Base-by-base conservation (phyloP, 2,797 vertebrate genomes). In the Bovichtus diacanthus region DNA sequence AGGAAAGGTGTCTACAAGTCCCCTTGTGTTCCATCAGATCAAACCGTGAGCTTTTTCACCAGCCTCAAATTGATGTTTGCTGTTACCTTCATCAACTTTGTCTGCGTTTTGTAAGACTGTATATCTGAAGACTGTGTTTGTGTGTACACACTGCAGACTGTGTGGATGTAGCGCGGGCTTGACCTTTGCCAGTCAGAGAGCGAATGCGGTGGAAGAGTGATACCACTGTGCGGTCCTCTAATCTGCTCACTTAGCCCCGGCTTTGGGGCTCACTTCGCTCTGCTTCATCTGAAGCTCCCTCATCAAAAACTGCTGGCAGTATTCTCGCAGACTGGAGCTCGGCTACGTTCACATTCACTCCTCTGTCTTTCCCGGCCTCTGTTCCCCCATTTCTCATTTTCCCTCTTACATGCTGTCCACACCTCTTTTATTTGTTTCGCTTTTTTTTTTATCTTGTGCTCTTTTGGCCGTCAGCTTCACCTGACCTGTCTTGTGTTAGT, bases 171-270 rank as follows among this genome's bases (percentile, higher is more conserved):
- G 70, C 78, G 46, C 0, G 25, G 75, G 71, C 79, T 82, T 87
- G 86, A 89, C 83, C 89, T 90, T 75, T 86, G 73, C 25, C 44
- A 41, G 62, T 11, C 36, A 49, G 41, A 74, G 72, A 82, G 63
- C 41, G 74, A 65, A 75, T 72, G 74, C 81, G 73, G 76, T 61
- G 66, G 49, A 61, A 79, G 77, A 79, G 46, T 67, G 76, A 83
- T 72, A 83, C 36, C 62, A 70, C 53, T 72, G 70, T 81, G 76
- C 54, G 56, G 68, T 76, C 78, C 70, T 83, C 63, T 88, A 89
- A 94, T 91, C 91, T 87, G 68, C 47, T 82, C 85, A 85, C 86
- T 90, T 87, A 89, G 74, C 84, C 76, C 44, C 0, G 72, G 88
- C 85, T 91, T 86, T 90, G 83, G 73, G 69, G 65, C 79, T 90